Evolutionary conservation across 2,888 invertebrate species (phyloP).

Genomic region (Noctuana brunneofusca): DNA sequence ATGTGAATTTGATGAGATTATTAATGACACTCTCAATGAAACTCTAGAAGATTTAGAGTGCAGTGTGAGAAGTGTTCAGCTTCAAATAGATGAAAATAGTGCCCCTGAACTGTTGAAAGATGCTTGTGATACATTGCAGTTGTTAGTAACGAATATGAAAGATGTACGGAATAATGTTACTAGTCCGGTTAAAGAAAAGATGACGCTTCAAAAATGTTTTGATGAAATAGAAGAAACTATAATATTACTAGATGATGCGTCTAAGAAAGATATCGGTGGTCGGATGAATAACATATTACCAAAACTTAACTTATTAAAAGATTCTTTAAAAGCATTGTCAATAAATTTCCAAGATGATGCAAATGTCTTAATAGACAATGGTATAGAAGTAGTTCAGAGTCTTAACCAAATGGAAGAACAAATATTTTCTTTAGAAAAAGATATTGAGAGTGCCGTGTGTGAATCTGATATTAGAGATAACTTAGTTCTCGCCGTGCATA

Average conservation of each 20-base stretch:
- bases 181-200: slow-evolving; percentile 39
- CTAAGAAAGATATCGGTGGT: slow-evolving; percentile 55
- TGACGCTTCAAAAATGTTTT: slow-evolving; percentile 55
- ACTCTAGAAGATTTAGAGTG: slow-evolving; percentile 79
- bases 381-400: slow-evolving; percentile 64
- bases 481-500: slow-evolving; percentile 74
- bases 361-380: slow-evolving; percentile 67
- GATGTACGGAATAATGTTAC: slow-evolving; percentile 51
- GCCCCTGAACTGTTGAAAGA: slow-evolving; percentile 66
- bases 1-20: slow-evolving; percentile 61
- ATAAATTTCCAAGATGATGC: slow-evolving; percentile 53
- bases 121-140: slow-evolving; percentile 68
- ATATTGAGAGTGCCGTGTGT: slow-evolving; percentile 53
- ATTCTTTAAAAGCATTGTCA: slow-evolving; percentile 58
- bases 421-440: slow-evolving; percentile 66
- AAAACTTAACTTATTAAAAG: slow-evolving; percentile 53
- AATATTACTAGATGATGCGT: slow-evolving; percentile 68
- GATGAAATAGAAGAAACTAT: slow-evolving; percentile 58
- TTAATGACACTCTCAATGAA: slow-evolving; percentile 70
- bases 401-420: slow-evolving; percentile 74
- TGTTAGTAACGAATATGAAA: slow-evolving; percentile 63
- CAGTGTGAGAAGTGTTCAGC: slow-evolving; percentile 76
- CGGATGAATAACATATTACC: slow-evolving; percentile 44
- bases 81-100: slow-evolving; percentile 71
- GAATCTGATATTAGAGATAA: slow-evolving; percentile 44